A percentile compares a stretch with the other conserved stretches of the same genome.
These are phyloP conservation scores for Acrocephalus arundinaceus DNA, from an alignment of 2,113 vertebrate genomes.

Conservation along the genomic window DNA sequence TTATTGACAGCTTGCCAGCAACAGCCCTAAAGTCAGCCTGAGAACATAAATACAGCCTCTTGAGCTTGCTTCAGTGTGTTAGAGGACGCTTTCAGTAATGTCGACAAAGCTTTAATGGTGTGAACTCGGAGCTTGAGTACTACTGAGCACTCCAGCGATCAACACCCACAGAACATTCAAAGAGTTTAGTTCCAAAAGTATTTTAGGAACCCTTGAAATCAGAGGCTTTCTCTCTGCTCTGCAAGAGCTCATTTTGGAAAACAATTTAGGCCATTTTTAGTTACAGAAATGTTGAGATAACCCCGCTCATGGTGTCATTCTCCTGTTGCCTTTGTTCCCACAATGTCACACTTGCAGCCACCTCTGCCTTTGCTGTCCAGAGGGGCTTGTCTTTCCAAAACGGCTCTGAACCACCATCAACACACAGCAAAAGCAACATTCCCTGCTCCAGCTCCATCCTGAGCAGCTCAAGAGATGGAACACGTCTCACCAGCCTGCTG, in stretches of 20 bases:
- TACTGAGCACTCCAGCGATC: slow-evolving; percentile 44
- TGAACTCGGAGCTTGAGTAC: slow-evolving; percentile 36
- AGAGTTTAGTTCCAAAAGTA: slow-evolving; percentile 43
- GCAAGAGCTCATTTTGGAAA: slow-evolving; percentile 46
- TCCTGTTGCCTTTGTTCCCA: neutral
- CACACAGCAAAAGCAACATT: neutral
- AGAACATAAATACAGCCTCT: slow-evolving; percentile 62
- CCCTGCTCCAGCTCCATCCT: neutral
- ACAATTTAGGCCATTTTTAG: slow-evolving; percentile 53
- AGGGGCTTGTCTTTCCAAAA: neutral
- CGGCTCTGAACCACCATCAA: neutral
- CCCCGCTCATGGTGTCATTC: neutral
- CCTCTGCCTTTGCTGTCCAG: neutral
- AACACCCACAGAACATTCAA: slow-evolving; percentile 44
- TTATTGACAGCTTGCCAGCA: slow-evolving; percentile 56
- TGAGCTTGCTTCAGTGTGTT: slow-evolving; percentile 33
- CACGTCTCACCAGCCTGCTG: neutral
- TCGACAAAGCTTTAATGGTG: slow-evolving; percentile 58
- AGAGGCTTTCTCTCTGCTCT: slow-evolving; percentile 59
- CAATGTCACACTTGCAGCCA: neutral
- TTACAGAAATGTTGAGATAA: slow-evolving; percentile 29
- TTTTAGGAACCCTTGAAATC: slow-evolving; percentile 67
- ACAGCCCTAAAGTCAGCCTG: slow-evolving; percentile 58
- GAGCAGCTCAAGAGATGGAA: neutral
- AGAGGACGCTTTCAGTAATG: slow-evolving; percentile 35